These are phyloP conservation scores for Orthosia gracilis DNA, from an alignment of 2,888 invertebrate genomes.

Conservation along the genomic window DNA sequence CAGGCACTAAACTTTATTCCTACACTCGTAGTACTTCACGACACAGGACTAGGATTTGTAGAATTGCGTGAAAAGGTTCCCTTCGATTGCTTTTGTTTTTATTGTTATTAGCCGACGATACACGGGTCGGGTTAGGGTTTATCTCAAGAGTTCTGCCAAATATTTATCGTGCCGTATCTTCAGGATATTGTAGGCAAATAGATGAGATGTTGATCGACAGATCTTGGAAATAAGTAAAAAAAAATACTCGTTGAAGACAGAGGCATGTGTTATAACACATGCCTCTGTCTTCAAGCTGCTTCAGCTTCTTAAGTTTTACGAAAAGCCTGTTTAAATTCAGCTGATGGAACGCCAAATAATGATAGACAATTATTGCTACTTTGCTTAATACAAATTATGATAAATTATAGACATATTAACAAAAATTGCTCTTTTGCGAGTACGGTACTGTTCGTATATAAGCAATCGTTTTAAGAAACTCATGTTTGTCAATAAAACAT, in stretches of 20 bases:
- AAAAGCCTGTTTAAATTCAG: neutral
- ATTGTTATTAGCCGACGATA: constrained; percentile 57
- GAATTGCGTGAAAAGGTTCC: constrained; percentile 45
- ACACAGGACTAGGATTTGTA: constrained; percentile 28
- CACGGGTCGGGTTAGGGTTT: constrained; percentile 50
- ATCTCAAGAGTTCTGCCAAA: constrained; percentile 24
- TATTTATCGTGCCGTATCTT: constrained; percentile 29
- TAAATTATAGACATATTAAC: neutral
- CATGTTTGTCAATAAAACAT: neutral
- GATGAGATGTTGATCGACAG: constrained; percentile 15
- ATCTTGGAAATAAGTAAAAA: constrained; percentile 5
- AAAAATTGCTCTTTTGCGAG: neutral
- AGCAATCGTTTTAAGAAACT: neutral
- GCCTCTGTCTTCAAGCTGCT: too few species aligned
- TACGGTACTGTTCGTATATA: neutral
- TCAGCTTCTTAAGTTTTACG: too few species aligned
- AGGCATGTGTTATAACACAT: neutral
- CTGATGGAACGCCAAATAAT: neutral
- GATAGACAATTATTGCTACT: neutral
- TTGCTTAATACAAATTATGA: neutral
- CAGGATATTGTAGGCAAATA: constrained; percentile 36
- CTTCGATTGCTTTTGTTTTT: constrained; percentile 63
- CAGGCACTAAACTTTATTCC: constrained; percentile 46
- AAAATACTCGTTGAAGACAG: neutral
- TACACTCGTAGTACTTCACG: constrained; percentile 30